Conservation (phyloP, 2,113 vertebrate species). For the Callipepla californica region DNA sequence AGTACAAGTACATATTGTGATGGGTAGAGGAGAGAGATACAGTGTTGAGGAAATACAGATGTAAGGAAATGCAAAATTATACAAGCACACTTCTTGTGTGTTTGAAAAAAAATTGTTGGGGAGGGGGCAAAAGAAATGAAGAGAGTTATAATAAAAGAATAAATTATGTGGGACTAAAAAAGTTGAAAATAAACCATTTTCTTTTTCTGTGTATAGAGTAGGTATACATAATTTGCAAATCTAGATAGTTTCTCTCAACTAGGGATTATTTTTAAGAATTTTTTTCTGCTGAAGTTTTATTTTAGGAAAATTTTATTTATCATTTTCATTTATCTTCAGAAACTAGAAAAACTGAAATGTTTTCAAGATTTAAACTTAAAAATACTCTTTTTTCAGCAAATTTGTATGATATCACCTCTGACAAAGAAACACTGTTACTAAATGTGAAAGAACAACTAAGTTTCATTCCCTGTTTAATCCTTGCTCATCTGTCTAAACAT, state of each 20-base stretch:
- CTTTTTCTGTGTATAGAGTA: not conserved
- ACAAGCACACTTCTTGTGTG: not conserved
- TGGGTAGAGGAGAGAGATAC: accelerated
- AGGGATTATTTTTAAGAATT: not conserved
- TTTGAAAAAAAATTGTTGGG: not conserved
- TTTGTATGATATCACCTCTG: not conserved
- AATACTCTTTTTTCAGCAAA: not conserved
- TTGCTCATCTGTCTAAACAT: not conserved
- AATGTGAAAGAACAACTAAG: not conserved
- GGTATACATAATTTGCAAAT: not conserved
- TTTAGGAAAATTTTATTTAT: not conserved
- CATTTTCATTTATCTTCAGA: not conserved
- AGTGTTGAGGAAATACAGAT: not conserved
- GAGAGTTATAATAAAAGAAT: not conserved
- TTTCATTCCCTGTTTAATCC: not conserved
- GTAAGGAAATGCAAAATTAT: not conserved
- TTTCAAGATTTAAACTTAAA: not conserved
- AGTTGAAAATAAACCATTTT: not conserved
- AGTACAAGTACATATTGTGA: not conserved
- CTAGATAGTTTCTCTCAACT: not conserved
- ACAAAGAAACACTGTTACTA: not conserved
- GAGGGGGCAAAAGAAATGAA: not conserved
- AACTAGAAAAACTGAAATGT: not conserved
- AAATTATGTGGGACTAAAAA: not conserved
- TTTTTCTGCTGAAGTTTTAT: not conserved